Base-by-base conservation (phyloP, 2,888 invertebrate species). In the Chloroclysta siterata region DNA sequence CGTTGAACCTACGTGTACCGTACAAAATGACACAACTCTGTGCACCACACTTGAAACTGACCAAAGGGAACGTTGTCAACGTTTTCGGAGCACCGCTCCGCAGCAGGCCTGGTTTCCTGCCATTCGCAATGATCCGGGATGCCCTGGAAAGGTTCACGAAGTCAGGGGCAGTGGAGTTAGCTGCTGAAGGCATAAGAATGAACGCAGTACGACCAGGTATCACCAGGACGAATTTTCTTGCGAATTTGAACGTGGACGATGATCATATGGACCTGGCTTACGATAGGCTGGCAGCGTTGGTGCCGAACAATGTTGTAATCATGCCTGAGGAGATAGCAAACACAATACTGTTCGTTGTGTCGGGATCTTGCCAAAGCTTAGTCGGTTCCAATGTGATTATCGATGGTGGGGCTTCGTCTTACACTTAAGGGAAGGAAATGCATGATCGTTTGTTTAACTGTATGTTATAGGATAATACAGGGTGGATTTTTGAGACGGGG, bases 191-290 rank as follows among this genome's bases (percentile, higher is more conserved):
- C 0, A 77, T 88, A 0, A 76, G 85, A 53, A 87, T 89, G 81
- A 89, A 88, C 48, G 86, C 86, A 0, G 88, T 89, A 0, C 71
- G 87, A 22, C 85, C 88, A 0, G 88, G 87, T 0, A 72, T 86
- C 10, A 85, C 82, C 0, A 77, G 87, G 54, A 89, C 88, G 0
- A 87, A 89, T 64, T 78, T 85, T 17, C 52, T 88, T 13, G 68
- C 80, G 0, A 87, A 87, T 67, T 63, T 88, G 53, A 86, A 87
- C 58, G 72, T 88, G 0, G 80, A 76, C 15, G 82, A 78, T 14
- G 83, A 83, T 0, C 69, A 69, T 29, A 77, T 83, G 76, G 82
- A 82, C 42, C 62, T 68, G 0, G 72, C 79, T 0, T 88, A 87
- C 53, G 78, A 77, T 1, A 75, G 72, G 2, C 70, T 88, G 53